Evolutionary conservation across 2,888 invertebrate genomes (phyloP).

Genomic region (Clivina fossor): DNA sequence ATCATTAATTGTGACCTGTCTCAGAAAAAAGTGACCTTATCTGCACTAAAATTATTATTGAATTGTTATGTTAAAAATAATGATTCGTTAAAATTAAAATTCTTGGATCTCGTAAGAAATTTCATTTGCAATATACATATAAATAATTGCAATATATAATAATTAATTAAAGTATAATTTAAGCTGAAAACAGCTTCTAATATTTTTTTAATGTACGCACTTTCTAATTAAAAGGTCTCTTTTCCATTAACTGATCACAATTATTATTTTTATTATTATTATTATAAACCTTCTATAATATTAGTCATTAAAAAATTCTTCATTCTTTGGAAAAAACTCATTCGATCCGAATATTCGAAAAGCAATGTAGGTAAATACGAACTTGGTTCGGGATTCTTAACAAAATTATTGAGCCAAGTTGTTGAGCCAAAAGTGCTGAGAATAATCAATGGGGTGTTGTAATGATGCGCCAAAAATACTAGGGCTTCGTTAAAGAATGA

Average conservation of each 20-base stretch:
- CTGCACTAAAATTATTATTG: too few relatives aligned
- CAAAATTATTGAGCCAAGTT: background rate
- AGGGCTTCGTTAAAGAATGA: background rate
- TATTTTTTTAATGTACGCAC: too few relatives aligned
- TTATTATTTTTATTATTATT: background rate
- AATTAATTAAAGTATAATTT: too few relatives aligned
- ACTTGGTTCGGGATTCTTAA: background rate
- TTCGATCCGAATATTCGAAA: background rate
- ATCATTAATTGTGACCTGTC: too few relatives aligned
- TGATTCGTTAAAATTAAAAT: too few relatives aligned
- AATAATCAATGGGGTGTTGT: background rate
- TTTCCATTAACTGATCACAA: background rate
- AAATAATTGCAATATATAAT: too few relatives aligned
- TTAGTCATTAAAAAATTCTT: background rate
- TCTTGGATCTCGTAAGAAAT: too few relatives aligned
- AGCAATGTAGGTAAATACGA: background rate
- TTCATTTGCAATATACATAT: too few relatives aligned
- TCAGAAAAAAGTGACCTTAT: too few relatives aligned
- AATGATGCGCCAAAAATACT: background rate
- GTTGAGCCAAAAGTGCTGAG: background rate
- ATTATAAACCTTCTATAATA: background rate
- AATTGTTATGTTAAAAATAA: too few relatives aligned
- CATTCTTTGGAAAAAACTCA: background rate
- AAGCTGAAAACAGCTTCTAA: too few relatives aligned
- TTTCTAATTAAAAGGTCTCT: background rate